These are phyloP conservation scores for Pollimyrus isidori DNA, from an alignment of 2,113 vertebrate genomes.

Conservation along the genomic window DNA sequence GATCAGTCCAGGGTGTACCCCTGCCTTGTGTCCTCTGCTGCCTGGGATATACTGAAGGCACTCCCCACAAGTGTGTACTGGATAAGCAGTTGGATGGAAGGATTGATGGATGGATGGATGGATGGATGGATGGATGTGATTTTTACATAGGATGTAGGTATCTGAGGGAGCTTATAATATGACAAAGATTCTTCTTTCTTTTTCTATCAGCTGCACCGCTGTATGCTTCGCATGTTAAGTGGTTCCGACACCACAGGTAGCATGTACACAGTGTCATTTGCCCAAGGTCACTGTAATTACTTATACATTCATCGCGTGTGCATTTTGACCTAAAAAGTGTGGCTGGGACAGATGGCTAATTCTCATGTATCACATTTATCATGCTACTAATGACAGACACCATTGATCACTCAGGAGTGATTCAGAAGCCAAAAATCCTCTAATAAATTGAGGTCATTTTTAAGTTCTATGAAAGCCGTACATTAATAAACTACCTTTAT, in stretches of 20 bases:
- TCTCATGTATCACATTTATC: conserved; percentile 18
- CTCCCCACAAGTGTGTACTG: not conserved
- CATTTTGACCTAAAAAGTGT: conserved; percentile 16
- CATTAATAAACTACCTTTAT: not conserved
- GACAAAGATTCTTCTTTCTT: not conserved
- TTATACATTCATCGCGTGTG: conserved; percentile 2
- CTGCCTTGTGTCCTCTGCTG: not conserved
- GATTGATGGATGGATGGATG: not conserved
- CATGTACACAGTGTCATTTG: not conserved
- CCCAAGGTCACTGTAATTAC: conserved; percentile 11
- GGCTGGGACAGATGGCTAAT: conserved; percentile 18
- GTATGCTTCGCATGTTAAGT: not conserved
- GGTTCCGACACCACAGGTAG: not conserved
- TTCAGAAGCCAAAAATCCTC: not conserved
- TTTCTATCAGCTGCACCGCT: not conserved
- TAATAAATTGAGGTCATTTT: not conserved
- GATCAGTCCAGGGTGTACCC: not conserved
- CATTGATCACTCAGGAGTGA: conserved; percentile 18
- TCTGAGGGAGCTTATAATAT: not conserved
- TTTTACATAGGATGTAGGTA: not conserved
- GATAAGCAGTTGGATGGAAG: not conserved
- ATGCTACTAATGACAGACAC: not conserved
- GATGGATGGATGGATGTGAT: not conserved
- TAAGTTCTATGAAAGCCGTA: not conserved
- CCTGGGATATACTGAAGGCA: not conserved